Conservation (phyloP, 1,140 invertebrate species). For the Carposina sasakii region DNA sequence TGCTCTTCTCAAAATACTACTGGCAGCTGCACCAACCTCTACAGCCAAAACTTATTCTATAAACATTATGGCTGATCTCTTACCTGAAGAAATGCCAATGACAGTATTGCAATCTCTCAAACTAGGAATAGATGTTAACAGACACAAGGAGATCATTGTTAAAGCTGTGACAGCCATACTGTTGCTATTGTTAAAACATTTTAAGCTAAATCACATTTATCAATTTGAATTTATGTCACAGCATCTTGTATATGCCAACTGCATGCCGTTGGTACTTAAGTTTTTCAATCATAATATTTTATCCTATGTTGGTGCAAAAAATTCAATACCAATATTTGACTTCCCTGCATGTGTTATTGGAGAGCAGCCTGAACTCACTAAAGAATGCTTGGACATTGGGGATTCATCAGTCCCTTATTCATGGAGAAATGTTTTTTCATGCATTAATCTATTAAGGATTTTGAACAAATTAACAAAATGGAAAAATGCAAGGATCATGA, state of each 20-base stretch:
- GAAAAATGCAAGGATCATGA: conserved; percentile 99
- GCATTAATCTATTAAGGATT: conserved; percentile 97
- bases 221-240: conserved; percentile 99
- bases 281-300: conserved; percentile 99
- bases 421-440: conserved; percentile 99
- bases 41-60: conserved; percentile 99
- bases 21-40: conserved; percentile 97
- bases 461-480: conserved; percentile 99
- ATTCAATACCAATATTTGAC: conserved; percentile 94
- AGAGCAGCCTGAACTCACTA: conserved; percentile 94
- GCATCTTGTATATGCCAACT: conserved; percentile 99
- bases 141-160: conserved; percentile 99
- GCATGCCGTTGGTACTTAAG: conserved; percentile 97
- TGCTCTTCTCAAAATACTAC: conserved; percentile 94
- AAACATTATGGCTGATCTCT: conserved; percentile 97
- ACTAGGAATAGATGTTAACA: conserved; percentile 96
- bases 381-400: conserved; percentile 93
- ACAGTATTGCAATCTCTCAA: conserved; percentile 98
- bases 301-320: conserved; percentile 95
- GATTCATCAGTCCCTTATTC: conserved; percentile 88
- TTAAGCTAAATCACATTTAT: conserved; percentile 99
- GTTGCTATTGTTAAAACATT: conserved; percentile 95
- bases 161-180: conserved; percentile 97
- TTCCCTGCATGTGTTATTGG: conserved; percentile 98
- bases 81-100: conserved; percentile 97